Conservation (phyloP, 2,113 vertebrate genomes). For the Limanda limanda region DNA sequence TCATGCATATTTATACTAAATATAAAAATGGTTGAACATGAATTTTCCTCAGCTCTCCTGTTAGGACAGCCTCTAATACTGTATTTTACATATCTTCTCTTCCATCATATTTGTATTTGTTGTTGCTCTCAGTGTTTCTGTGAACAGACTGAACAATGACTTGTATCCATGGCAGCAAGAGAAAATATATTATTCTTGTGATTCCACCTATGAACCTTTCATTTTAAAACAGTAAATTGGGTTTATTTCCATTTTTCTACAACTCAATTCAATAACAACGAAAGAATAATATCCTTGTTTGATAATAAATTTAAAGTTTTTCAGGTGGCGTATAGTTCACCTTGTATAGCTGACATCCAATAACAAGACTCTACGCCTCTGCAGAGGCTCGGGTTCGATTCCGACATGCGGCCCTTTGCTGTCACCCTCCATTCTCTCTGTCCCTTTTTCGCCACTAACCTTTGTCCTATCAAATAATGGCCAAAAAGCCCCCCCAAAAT, state of each 20-base stretch:
- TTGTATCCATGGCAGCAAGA: constrained; percentile 6
- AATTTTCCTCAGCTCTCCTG: no score
- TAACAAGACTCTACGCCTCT: no score
- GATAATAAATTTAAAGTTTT: no score
- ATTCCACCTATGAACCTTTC: background rate
- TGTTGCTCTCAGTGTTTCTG: background rate
- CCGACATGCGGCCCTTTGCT: no score
- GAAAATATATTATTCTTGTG: constrained; percentile 2
- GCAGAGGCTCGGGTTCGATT: no score
- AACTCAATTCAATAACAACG: background rate
- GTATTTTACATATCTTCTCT: background rate
- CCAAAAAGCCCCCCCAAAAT: background rate
- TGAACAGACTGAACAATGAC: background rate
- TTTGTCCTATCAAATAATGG: background rate
- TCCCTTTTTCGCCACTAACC: no score
- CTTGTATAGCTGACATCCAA: no score
- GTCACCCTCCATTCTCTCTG: no score
- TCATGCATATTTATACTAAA: no score
- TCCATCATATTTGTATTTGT: no score
- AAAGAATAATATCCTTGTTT: background rate
- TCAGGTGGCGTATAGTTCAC: no score
- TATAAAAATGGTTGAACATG: no score
- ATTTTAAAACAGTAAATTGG: background rate
- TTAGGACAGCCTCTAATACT: background rate
- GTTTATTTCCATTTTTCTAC: background rate